These are phyloP conservation scores for Tridacna gigas DNA, from an alignment of 2,888 invertebrate species.

Conservation along the genomic window DNA sequence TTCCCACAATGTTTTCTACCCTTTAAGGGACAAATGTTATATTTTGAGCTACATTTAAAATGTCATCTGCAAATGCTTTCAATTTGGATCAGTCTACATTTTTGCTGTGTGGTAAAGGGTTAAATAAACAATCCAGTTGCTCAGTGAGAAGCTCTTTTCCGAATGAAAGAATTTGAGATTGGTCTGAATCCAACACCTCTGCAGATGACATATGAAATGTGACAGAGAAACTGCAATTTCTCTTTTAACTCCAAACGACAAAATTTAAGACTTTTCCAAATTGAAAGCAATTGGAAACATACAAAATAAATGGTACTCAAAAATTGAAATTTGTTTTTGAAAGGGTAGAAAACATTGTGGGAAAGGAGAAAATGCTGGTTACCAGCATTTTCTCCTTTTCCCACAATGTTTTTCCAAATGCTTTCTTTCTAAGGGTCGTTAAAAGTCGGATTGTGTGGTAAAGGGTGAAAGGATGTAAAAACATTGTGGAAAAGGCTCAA, in stretches of 20 bases:
- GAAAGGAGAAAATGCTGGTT: not conserved
- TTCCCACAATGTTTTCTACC: no score
- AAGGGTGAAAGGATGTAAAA: not conserved
- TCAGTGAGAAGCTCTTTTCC: not conserved
- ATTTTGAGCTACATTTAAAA: no score
- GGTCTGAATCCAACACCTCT: no score
- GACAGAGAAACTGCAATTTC: no score
- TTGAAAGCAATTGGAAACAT: not conserved
- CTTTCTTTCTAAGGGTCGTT: no score
- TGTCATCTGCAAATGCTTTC: not conserved
- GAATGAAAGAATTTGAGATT: no score
- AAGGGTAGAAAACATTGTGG: not conserved
- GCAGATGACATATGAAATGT: no score
- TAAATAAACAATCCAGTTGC: not conserved
- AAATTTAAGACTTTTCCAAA: not conserved
- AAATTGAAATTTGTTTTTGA: not conserved
- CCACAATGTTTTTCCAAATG: not conserved
- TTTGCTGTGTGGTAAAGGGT: no score
- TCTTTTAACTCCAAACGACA: no score
- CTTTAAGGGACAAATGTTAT: no score
- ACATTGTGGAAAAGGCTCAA: not conserved
- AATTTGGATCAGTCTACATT: not conserved
- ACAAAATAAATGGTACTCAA: not conserved
- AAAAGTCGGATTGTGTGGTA: not conserved
- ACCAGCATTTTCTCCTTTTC: not conserved